phyloP scores from a whole-genome alignment of 2,888 invertebrate genomes.

The Mythimna ferrago region DNA sequence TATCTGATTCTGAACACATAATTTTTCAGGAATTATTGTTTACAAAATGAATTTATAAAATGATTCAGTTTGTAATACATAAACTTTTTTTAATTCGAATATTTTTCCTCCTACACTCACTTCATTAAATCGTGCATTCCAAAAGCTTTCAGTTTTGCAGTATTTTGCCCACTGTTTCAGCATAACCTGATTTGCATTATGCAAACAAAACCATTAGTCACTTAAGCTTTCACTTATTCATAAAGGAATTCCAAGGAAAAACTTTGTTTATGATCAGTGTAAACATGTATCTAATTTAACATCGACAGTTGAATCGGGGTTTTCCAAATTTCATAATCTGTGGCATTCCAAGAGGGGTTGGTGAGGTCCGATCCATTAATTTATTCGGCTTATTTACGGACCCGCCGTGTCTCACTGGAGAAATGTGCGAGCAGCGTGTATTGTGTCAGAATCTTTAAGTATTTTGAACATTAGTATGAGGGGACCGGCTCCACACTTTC shows the following conservation, averaged over 20 bases:
- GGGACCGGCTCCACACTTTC: slow-evolving; percentile 85
- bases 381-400: slow-evolving; percentile 87
- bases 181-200: slow-evolving; percentile 52
- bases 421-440: slow-evolving; percentile 84
- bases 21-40: slow-evolving; percentile 13
- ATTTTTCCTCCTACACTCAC: neutral
- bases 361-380: slow-evolving; percentile 84
- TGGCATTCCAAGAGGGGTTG: slow-evolving; percentile 81
- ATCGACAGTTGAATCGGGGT: slow-evolving; percentile 23
- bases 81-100: neutral
- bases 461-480: slow-evolving; percentile 89
- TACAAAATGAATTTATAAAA: neutral
- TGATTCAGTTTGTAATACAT: neutral
- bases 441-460: slow-evolving; percentile 87
- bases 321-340: slow-evolving; percentile 71
- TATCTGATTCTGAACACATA: neutral
- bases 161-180: slow-evolving; percentile 44
- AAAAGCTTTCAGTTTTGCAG: slow-evolving; percentile 32
- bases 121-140: neutral
- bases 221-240: slow-evolving; percentile 62
- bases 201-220: slow-evolving; percentile 54
- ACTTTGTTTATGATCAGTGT: slow-evolving; percentile 33
- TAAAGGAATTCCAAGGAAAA: slow-evolving; percentile 41
- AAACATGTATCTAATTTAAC: slow-evolving; percentile 20
- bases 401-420: slow-evolving; percentile 82